Evolutionary conservation across 1,140 invertebrate genomes (phyloP), one percentile per base, ranked within the genome.

Genomic region (Aleiodes sp.): DNA sequence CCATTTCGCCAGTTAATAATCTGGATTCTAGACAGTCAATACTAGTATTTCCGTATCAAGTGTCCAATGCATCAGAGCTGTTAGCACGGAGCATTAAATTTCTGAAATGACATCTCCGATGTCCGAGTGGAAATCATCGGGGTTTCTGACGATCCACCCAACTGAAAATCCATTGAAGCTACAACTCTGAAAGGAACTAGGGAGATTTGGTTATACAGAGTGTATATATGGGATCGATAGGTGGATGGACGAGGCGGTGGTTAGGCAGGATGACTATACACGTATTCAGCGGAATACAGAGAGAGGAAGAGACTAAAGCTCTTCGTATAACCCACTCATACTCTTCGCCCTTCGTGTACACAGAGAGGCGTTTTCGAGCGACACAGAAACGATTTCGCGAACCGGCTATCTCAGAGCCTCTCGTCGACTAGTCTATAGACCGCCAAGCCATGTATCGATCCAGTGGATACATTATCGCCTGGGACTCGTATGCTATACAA

Each of bases 221-320:
- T 69, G 68, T 66, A 24, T 59, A n/a, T n/a, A n/a, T n/a, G n/a
- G 74, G 74, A 76, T 76, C 74, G 74, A 76, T 76, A 76, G 72
- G 71, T 72, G 73, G 70, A 76, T 70, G 72, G 70, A 69, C 68
- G 72, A 74, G 72, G 65, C 71, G 73, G 72, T 63, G 69, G 62
- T 70, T 56, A 73, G 72, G 72, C 63, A 37, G 72, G 69, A 67
- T 68, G 69, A 70, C 52, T 65, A 56, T 56, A 56, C 3, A 56
- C 24, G 4, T 14, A 56, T 24, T n/a, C n/a, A n/a, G n/a, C n/a
- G n/a, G 0, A 43, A 1, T 9, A 56, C 2, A 10, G 19, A 56
- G 52, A 56, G 19, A 56, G 19, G 31, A n/a, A 33, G 31, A 33
- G 31, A 33, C 31, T 35, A 65, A 65, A 65, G 63, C 63, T 65